Evolutionary conservation across 2,797 vertebrate genomes (phyloP).

Genomic region (Cryptoblepharus egeriae): DNA sequence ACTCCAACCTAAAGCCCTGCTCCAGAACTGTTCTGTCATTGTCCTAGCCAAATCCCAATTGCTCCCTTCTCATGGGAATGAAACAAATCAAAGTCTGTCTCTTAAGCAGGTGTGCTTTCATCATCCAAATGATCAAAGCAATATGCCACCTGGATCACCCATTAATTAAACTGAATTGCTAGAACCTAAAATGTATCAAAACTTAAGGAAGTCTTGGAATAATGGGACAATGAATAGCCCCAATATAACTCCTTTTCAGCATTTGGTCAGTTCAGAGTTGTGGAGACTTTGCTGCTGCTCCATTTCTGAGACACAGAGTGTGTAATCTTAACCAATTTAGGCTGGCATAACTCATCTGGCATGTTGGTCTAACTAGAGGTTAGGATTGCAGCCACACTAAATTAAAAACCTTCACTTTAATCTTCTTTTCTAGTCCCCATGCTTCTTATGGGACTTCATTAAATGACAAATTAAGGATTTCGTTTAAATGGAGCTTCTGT

Average conservation of each 20-base stretch:
- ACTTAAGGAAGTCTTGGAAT: neutral
- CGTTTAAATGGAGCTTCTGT: conserved; percentile 42
- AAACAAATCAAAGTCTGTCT: neutral
- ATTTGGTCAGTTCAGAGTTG: conserved; percentile 46
- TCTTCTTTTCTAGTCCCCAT: conserved; percentile 54
- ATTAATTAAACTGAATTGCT: neutral
- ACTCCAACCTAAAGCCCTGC: neutral
- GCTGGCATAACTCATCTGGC: no score
- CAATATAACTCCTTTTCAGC: conserved; percentile 19
- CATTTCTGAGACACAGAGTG: conserved; percentile 65
- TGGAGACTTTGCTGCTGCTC: conserved; percentile 61
- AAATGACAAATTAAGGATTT: conserved; percentile 26
- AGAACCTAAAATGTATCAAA: neutral
- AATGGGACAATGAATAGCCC: neutral
- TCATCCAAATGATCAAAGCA: neutral
- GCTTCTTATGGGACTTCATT: conserved; percentile 49
- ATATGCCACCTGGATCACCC: neutral
- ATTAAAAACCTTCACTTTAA: conserved; percentile 62
- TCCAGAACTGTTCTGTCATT: neutral
- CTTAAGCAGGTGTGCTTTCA: neutral
- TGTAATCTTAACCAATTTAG: no score
- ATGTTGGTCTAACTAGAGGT: no score
- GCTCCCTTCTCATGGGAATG: neutral
- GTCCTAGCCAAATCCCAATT: conserved; percentile 1
- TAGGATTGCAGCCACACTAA: no score